phyloP scores from a whole-genome alignment of 2,113 vertebrate species.

The Serinus canaria region DNA sequence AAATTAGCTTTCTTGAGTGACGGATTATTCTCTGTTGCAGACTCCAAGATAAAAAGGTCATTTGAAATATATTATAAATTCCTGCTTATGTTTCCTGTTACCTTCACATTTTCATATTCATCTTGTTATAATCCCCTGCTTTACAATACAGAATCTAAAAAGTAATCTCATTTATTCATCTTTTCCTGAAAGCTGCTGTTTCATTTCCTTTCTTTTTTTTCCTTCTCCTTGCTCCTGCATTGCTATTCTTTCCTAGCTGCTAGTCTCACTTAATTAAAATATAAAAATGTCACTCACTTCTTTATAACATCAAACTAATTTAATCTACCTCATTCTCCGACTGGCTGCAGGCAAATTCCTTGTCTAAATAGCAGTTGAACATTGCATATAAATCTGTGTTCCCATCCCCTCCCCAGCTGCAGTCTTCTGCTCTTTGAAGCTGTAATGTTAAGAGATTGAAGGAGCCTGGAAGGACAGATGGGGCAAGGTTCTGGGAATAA shows the following conservation, averaged over 20 bases:
- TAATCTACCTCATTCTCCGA: slow-evolving; percentile 1
- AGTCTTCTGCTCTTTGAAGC: background rate
- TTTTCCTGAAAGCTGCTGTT: background rate
- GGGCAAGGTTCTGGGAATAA: background rate
- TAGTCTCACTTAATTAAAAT: slow-evolving; percentile 42
- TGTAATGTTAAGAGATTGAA: background rate
- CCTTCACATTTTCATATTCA: background rate
- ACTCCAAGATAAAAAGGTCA: slow-evolving; percentile 3
- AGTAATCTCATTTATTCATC: background rate
- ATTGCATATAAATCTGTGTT: background rate
- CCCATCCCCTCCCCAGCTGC: background rate
- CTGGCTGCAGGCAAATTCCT: slow-evolving; percentile 2
- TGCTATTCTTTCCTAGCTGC: background rate
- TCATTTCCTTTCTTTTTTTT: background rate
- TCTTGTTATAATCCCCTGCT: background rate
- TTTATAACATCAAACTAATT: background rate
- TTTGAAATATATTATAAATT: background rate
- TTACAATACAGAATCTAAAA: slow-evolving; percentile 1
- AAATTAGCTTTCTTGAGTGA: slow-evolving; percentile 16
- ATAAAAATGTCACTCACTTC: slow-evolving; percentile 21
- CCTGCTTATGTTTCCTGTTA: background rate
- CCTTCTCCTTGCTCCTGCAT: background rate
- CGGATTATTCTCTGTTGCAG: background rate
- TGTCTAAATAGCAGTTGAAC: slow-evolving; percentile 5
- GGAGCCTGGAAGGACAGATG: background rate